Percentiles rank a stretch among this genome's conserved stretches.
Evolutionary conservation across 1,140 invertebrate genomes (phyloP).

Genomic region (Aphelenchoides avenae): DNA sequence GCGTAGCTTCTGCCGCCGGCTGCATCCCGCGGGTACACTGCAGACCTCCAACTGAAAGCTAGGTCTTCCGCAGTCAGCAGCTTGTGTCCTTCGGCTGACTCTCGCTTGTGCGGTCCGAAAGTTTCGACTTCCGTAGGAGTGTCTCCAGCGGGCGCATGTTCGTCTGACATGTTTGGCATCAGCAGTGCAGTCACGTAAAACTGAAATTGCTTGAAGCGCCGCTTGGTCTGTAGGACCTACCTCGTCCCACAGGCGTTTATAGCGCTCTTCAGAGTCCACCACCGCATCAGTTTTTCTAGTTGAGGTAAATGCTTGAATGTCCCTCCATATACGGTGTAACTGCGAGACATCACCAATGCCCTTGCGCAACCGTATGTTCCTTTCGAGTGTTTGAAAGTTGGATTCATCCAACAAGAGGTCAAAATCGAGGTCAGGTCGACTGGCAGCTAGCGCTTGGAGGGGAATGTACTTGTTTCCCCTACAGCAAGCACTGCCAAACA

Average conservation of each 20-base stretch:
- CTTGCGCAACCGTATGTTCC: constrained; percentile 60
- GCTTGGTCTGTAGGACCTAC: not conserved
- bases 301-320: constrained; percentile 23
- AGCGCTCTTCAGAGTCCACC: constrained; percentile 31
- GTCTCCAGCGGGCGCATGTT: constrained; percentile 43
- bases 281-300: constrained; percentile 20
- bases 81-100: constrained; percentile 18
- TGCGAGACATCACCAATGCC: constrained; percentile 60
- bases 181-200: constrained; percentile 48
- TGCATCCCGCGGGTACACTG: constrained; percentile 40
- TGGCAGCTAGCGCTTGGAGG: not conserved
- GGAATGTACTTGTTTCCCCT: no score
- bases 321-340: constrained; percentile 51
- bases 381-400: constrained; percentile 51
- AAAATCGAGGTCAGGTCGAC: constrained; percentile 51
- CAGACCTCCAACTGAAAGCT: constrained; percentile 44
- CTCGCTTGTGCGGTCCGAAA: constrained; percentile 1
- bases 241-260: constrained; percentile 13
- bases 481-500: no score
- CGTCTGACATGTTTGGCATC: constrained; percentile 59
- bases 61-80: constrained; percentile 45
- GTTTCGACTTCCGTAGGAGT: constrained; percentile 26
- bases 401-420: constrained; percentile 49
- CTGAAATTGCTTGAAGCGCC: constrained; percentile 3
- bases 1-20: constrained; percentile 48